Evolutionary conservation across 2,113 vertebrate genomes (phyloP).

Genomic region (Lagopus muta): DNA sequence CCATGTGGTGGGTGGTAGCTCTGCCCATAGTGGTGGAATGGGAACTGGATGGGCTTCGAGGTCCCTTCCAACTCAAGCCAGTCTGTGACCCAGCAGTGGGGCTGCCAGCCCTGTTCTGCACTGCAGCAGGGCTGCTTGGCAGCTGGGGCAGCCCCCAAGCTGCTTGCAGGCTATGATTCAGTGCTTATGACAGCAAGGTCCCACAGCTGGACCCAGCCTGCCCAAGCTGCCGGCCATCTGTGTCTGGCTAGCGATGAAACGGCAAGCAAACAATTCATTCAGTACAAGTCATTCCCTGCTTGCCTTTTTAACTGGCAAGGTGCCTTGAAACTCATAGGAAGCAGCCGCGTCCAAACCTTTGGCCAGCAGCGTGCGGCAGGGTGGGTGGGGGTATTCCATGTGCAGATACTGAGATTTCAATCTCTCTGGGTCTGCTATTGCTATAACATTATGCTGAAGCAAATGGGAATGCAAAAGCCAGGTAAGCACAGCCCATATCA

Average conservation of each 20-base stretch:
- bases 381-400: neutral
- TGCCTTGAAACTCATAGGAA: neutral
- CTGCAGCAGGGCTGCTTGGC: neutral
- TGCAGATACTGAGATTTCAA: neutral
- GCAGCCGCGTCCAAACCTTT: neutral
- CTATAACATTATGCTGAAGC: neutral
- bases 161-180: rapidly evolving
- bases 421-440: neutral
- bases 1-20: neutral
- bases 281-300: neutral
- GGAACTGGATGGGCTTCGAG: neutral
- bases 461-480: neutral
- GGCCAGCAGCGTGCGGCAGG: neutral
- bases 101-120: neutral
- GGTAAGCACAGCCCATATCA: neutral
- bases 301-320: neutral
- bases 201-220: neutral
- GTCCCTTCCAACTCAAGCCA: neutral
- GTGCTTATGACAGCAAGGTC: neutral
- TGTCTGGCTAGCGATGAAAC: neutral
- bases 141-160: neutral
- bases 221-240: neutral
- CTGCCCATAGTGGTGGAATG: neutral
- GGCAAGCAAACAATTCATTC: neutral
- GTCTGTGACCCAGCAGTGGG: neutral